phyloP scores from a whole-genome alignment of 35 echinoderm and acorn worm genomes.

The Diadema setosum region DNA sequence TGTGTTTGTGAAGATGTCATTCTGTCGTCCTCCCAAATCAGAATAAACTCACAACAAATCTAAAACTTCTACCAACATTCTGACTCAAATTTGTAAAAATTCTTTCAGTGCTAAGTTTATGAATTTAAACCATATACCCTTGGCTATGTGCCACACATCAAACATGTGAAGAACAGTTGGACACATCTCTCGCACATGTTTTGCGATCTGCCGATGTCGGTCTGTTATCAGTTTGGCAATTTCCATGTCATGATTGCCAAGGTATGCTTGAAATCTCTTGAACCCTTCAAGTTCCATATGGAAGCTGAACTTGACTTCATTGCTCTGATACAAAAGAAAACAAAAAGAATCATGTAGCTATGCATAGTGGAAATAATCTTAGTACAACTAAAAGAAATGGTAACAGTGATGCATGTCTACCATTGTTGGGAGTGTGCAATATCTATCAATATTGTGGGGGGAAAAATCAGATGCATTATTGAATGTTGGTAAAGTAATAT shows the following conservation, averaged over 20 bases:
- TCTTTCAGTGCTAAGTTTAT: too few relatives aligned
- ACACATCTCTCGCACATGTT: conserved; percentile 16
- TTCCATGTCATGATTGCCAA: not conserved
- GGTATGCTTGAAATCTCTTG: not conserved
- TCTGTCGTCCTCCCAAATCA: not conserved
- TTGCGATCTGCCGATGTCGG: conserved; percentile 44
- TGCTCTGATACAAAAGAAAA: conserved; percentile 19
- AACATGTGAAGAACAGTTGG: not conserved
- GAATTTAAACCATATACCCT: conserved; percentile 52
- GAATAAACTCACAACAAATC: too few relatives aligned
- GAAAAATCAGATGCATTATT: too few relatives aligned
- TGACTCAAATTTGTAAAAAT: not conserved
- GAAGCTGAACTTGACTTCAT: conserved; percentile 37
- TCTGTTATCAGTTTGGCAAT: conserved; percentile 43
- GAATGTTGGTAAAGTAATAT: too few relatives aligned
- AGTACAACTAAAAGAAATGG: too few relatives aligned
- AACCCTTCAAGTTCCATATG: conserved; percentile 45
- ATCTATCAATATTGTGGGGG: too few relatives aligned
- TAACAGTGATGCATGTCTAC: too few relatives aligned
- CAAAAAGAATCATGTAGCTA: not conserved
- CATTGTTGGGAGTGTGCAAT: too few relatives aligned
- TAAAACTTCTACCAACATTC: not conserved
- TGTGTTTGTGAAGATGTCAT: too few relatives aligned
- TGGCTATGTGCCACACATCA: conserved; percentile 80
- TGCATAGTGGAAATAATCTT: too few relatives aligned